These are phyloP conservation scores for Porites lutea DNA, from an alignment of 64 coral and sea anemone genomes.

Conservation along the genomic window DNA sequence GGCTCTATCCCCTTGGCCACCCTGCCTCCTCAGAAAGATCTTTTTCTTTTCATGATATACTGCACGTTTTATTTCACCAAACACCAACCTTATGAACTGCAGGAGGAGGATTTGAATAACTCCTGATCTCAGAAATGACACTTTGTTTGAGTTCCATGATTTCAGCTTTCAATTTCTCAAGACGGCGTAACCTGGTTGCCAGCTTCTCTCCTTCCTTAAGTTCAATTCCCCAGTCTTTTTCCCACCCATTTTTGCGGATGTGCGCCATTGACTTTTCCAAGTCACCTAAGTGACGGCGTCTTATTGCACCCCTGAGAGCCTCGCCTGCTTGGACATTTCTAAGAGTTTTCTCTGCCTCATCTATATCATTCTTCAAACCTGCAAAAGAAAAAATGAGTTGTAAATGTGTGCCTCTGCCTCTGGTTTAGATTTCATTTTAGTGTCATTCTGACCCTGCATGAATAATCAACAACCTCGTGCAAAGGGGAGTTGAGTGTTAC, in stretches of 20 bases:
- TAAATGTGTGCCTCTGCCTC: background rate
- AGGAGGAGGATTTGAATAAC: constrained; percentile 92
- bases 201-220: constrained; percentile 95
- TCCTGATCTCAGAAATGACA: constrained; percentile 96
- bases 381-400: background rate
- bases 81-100: constrained; percentile 87
- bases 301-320: constrained; percentile 82
- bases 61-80: too few species aligned
- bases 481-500: too few species aligned
- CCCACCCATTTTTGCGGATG: constrained; percentile 83
- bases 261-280: constrained; percentile 90
- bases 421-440: too few species aligned
- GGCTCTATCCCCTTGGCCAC: too few species aligned
- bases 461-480: too few species aligned
- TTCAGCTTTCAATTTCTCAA: constrained; percentile 91
- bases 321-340: constrained; percentile 90
- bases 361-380: constrained; percentile 92
- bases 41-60: too few species aligned
- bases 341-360: constrained; percentile 87
- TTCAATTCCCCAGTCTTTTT: constrained; percentile 89
- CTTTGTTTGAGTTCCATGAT: constrained; percentile 98
- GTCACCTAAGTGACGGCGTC: constrained; percentile 67
- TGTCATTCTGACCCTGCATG: too few species aligned
- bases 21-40: too few species aligned
- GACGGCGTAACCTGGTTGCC: constrained; percentile 81